Base-by-base conservation (phyloP, 2,113 vertebrate genomes). In the Tupaia tana region DNA sequence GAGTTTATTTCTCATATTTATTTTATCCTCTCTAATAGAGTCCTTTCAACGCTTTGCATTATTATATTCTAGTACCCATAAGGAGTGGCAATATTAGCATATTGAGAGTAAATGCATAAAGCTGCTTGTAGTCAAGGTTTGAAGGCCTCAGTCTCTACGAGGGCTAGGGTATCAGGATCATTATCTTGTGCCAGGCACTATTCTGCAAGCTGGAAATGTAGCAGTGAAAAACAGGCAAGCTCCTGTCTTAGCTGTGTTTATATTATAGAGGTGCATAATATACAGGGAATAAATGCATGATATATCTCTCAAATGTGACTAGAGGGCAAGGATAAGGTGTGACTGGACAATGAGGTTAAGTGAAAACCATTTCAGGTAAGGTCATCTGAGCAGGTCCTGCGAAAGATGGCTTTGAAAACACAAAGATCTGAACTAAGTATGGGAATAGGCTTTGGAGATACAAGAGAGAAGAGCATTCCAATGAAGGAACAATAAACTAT, bases 21-120 rank as follows among this genome's bases (percentile, higher is more conserved):
- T 79, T 93, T 95, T 69, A 73, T 82, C 58, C 31, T 82, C 24
- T 93, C 18, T 54, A 82, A 81, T 77, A 12, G 79, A 59, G 31
- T 43, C 54, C 25, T 74, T 58, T 7, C 13, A 81, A 59, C 7
- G 78, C 19, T 90, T 92, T 95, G 4, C 56, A 52, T 88, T 66
- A 31, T 91, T 27, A 58, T 5, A 54, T 58, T 24, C 59, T 1
- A 43, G 14, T 58, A 31, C 7, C 86, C 54, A 79, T 54, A 31
- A 9, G 24, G 34, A 91, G 34, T 19, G 29, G 24, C 73, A 78
- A 64, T 25, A 29, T 91, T 93, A 58, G 80, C 70, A 91, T 8
- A 73, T 19, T 80, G 16, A 8, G 12, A 52, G 10, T 67, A 85
- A 89, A 43, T 2, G 31, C 11, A 1, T 25, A 54, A 69, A 13